Evolutionary conservation across 2,888 invertebrate genomes (phyloP), one percentile per base, ranked within the genome.

Genomic region (Acleris cristana): DNA sequence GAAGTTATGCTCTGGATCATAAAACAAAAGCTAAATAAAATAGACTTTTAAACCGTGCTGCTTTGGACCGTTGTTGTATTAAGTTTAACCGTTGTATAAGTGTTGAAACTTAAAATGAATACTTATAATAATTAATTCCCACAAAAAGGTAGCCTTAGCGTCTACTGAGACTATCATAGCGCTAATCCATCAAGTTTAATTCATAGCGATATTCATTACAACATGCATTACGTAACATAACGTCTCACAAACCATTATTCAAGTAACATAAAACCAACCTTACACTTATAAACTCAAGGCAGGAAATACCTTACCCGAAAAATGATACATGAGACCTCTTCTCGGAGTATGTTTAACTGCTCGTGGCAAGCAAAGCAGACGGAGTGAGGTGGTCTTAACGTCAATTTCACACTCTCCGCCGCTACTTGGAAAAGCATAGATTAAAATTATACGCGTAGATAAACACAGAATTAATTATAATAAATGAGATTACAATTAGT

Each of bases 381-480:
- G 71, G 71, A 70, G 69, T 71, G 70, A 69, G 72, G 70, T 71
- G 65, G 63, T 69, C 74, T 71, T 71, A 44, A 67, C 63, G 71
- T 69, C 70, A 73, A 70, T 74, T 73, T 73, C 72, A 73, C 72
- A 72, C 70, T 63, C 70, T 69, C 52, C 48, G 56, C 65, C 40
- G 55, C 63, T 65, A 67, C 65, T 55, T 68, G 30, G 64, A 64
- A 68, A 65, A 40, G 48, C 51, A 65, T 56, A 67, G 48, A 62
- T 48, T 62, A 62, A 21, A 57, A 52, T 21, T 59, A 30, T 53
- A 48, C 48, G 18, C 48, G 19, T 48, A 53, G 16, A 53, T 21
- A 12, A 53, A 54, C 56, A 65, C 45, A 53, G 40, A 18, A 30
- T 30, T 18, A 51, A 51, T 19, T 21, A 12, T 51, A n/a, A 21